Conservation (phyloP, 2,113 vertebrate genomes). For the Myotis brandtii region DNA sequence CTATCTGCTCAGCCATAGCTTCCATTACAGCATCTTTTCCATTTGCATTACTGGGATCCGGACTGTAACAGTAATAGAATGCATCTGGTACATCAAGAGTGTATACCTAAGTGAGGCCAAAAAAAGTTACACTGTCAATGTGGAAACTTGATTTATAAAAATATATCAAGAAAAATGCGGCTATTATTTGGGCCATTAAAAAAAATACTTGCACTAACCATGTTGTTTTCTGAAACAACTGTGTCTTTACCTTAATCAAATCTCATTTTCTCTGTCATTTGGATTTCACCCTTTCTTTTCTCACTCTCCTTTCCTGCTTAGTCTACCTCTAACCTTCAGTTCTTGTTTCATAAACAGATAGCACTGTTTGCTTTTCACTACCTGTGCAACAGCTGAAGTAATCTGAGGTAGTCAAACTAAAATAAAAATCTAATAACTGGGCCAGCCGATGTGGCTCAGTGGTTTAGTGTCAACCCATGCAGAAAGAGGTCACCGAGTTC, state of each 20-base stretch:
- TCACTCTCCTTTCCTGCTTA: conserved; percentile 38
- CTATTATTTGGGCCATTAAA: not conserved
- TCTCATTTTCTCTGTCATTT: conserved; percentile 43
- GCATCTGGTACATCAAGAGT: conserved; percentile 92
- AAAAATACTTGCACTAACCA: conserved; percentile 29
- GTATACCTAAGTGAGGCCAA: conserved; percentile 91
- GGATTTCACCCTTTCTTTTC: conserved; percentile 51
- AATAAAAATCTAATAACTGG: conserved; percentile 4
- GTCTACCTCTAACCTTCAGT: conserved; percentile 31
- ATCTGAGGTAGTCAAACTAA: conserved; percentile 39
- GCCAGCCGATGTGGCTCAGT: not conserved
- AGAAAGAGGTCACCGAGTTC: not conserved
- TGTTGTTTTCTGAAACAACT: conserved; percentile 29
- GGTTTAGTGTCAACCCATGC: not conserved
- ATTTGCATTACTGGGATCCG: conserved; percentile 84
- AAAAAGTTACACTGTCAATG: conserved; percentile 51
- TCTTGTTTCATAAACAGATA: conserved; percentile 31
- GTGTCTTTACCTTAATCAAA: conserved; percentile 9
- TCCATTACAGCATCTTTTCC: conserved; percentile 90
- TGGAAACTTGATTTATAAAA: conserved; percentile 40
- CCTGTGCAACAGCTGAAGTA: conserved; percentile 43
- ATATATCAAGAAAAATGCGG: not conserved
- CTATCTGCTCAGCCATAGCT: conserved; percentile 93
- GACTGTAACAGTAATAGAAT: conserved; percentile 94
- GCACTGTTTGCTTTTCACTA: conserved; percentile 49